A percentile compares a stretch with the other conserved stretches of the same genome.
Conservation (phyloP, 37 sponge, comb jelly and placozoan species). For the Cladorhizidae sp. region DNA sequence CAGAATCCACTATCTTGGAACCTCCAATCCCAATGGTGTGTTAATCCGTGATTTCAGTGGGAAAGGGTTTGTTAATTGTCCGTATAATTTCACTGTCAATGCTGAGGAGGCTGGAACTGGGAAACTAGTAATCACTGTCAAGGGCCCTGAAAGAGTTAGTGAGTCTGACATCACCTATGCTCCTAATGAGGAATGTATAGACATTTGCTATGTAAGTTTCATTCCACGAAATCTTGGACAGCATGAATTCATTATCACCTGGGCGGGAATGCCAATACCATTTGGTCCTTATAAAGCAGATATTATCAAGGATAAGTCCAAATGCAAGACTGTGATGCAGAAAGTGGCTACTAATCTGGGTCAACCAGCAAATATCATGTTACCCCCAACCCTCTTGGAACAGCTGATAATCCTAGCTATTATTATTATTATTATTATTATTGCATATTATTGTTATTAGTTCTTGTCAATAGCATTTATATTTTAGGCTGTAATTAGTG, state of each 20-base stretch:
- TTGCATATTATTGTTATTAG: no score
- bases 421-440: no score
- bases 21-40: slow-evolving; percentile 40
- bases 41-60: slow-evolving; percentile 13
- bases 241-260: slow-evolving; percentile 54
- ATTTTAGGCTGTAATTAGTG: no score
- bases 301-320: slow-evolving; percentile 16
- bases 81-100: slow-evolving; percentile 46
- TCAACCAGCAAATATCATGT: no score
- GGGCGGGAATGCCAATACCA: slow-evolving; percentile 50
- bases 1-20: slow-evolving; percentile 11
- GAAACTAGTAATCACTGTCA: slow-evolving; percentile 16
- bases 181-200: slow-evolving; percentile 28
- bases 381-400: no score
- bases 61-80: slow-evolving; percentile 31
- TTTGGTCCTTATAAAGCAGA: slow-evolving; percentile 43
- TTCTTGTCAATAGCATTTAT: no score
- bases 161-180: slow-evolving; percentile 26
- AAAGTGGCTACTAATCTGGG: slow-evolving; percentile 16
- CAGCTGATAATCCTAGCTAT: slow-evolving; percentile 14
- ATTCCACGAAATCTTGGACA: slow-evolving; percentile 43
- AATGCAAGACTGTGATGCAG: slow-evolving; percentile 14
- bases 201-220: slow-evolving; percentile 46
- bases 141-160: slow-evolving; percentile 24
- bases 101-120: slow-evolving; percentile 57